Evolutionary conservation across 2,113 vertebrate species (phyloP).

Genomic region (Cinclus cinclus): DNA sequence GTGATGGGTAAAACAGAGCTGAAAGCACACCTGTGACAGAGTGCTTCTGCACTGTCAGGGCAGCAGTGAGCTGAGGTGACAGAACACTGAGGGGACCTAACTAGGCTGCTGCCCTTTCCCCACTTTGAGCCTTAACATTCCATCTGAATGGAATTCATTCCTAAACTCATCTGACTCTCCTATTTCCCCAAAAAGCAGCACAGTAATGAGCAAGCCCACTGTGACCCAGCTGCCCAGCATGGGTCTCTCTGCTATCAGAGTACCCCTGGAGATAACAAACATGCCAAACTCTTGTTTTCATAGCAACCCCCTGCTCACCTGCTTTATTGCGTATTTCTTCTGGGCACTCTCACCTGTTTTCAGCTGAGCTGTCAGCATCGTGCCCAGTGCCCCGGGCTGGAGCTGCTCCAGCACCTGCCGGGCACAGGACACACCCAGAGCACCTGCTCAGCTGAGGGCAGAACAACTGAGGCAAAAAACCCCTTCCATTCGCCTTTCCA

Average conservation of each 20-base stretch:
- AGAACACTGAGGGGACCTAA: not conserved
- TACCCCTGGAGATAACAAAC: not conserved
- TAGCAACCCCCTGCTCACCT: conserved; percentile 50
- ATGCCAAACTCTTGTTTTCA: not conserved
- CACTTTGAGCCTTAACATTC: not conserved
- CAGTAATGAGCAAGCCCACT: fast-evolving
- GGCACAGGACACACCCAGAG: not conserved
- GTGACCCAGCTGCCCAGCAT: not conserved
- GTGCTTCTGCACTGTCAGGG: not conserved
- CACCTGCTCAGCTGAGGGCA: not conserved
- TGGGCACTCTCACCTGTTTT: fast-evolving
- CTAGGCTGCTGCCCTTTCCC: not conserved
- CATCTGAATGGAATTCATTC: no score
- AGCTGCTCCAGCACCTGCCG: conserved; percentile 25
- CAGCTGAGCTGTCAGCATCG: not conserved
- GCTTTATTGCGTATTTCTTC: conserved; percentile 16
- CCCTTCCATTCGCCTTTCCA: not conserved
- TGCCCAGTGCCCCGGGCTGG: not conserved
- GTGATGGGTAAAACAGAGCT: not conserved
- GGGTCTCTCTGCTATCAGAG: fast-evolving
- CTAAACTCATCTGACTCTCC: not conserved
- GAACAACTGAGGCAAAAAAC: fast-evolving
- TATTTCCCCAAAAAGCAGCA: not conserved
- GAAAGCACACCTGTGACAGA: fast-evolving
- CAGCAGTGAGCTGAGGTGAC: not conserved